Evolutionary conservation across 2,888 invertebrate species (phyloP).

Genomic region (Plagiodera versicolora): DNA sequence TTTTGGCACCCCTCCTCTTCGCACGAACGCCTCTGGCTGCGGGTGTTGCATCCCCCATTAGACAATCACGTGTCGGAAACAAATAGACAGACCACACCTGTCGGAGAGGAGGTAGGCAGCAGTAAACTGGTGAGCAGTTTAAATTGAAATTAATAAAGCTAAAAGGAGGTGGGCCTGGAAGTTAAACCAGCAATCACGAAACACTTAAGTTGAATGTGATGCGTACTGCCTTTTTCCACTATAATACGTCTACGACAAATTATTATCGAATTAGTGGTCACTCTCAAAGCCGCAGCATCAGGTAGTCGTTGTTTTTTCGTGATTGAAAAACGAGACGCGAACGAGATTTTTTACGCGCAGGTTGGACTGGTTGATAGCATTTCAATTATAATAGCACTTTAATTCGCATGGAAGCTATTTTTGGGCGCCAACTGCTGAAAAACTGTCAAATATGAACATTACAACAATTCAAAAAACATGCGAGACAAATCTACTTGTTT

Average conservation of each 20-base stretch:
- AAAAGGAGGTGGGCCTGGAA: constrained; percentile 11
- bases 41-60: not conserved
- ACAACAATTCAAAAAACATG: too few relatives aligned
- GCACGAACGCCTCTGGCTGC: not conserved
- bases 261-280: constrained; percentile 5
- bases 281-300: not conserved
- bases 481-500: too few relatives aligned
- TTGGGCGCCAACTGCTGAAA: too few relatives aligned
- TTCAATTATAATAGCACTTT: too few relatives aligned
- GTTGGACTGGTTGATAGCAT: too few relatives aligned
- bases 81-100: constrained; percentile 7
- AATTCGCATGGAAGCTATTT: too few relatives aligned
- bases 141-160: constrained; percentile 11
- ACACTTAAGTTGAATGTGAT: constrained; percentile 11
- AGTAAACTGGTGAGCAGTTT: constrained; percentile 9
- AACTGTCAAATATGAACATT: too few relatives aligned
- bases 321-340: not conserved
- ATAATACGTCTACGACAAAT: constrained; percentile 2
- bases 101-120: constrained; percentile 1
- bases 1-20: not conserved
- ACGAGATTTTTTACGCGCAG: too few relatives aligned
- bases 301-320: not conserved
- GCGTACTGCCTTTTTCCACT: constrained; percentile 13
- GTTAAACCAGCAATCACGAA: constrained; percentile 13
- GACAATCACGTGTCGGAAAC: not conserved